Percentiles rank a stretch among this genome's conserved stretches.
phyloP scores from a whole-genome alignment of 2,113 vertebrate genomes.

The Circaetus gallicus region DNA sequence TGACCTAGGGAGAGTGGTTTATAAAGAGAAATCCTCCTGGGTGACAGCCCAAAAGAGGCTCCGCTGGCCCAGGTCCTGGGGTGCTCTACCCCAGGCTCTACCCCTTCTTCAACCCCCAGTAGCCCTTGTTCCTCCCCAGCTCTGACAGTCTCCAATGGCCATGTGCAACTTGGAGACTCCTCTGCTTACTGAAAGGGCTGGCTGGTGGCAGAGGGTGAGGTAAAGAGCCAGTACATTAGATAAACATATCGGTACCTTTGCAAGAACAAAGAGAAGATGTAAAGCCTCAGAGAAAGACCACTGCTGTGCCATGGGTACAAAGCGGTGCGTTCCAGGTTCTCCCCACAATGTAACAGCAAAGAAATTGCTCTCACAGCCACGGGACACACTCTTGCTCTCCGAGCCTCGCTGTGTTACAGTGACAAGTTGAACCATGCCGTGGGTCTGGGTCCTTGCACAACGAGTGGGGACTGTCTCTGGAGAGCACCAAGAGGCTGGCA shows the following conservation, averaged over 20 bases:
- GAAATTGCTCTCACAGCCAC: not conserved
- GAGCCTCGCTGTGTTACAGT: not conserved
- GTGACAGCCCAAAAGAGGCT: not conserved
- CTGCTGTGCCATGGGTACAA: not conserved
- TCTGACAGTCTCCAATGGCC: not conserved
- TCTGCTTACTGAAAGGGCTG: not conserved
- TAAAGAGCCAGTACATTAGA: not conserved
- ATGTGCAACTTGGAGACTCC: not conserved
- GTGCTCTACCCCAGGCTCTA: not conserved
- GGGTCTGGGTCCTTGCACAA: not conserved
- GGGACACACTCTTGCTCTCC: fast-evolving
- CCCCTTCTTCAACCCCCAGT: not conserved
- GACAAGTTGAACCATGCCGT: fast-evolving
- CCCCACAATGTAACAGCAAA: fast-evolving
- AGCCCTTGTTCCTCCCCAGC: not conserved
- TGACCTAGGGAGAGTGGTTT: not conserved
- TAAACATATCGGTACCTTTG: not conserved
- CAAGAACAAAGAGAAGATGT: not conserved
- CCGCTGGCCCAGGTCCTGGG: not conserved
- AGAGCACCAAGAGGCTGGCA: not conserved
- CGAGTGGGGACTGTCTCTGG: not conserved
- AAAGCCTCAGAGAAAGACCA: not conserved
- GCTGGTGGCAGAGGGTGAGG: not conserved
- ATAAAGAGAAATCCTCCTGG: not conserved
- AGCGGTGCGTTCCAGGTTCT: not conserved